A percentile compares a stretch with the other conserved stretches of the same genome.
phyloP scores from a whole-genome alignment of 2,113 vertebrate genomes.

The Notothenia coriiceps region DNA sequence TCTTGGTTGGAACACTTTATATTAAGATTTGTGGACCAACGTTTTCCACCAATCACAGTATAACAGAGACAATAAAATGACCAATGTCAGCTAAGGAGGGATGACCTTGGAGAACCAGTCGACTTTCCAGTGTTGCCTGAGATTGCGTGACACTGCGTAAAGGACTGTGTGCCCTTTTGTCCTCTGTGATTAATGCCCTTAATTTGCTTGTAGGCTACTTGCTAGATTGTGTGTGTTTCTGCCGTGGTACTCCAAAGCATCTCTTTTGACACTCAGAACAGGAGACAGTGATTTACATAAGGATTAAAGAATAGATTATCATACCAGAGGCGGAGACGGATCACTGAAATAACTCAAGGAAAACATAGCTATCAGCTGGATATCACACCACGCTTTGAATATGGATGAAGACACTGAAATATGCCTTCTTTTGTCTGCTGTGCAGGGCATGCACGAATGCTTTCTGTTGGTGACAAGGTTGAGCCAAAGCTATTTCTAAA shows the following conservation, averaged over 20 bases:
- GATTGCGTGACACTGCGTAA: constrained; percentile 50
- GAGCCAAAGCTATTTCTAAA: constrained; percentile 59
- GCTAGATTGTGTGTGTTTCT: constrained; percentile 61
- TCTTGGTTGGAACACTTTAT: background rate
- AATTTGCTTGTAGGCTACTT: constrained; percentile 62
- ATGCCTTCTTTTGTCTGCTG: constrained; percentile 24
- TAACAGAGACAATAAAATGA: constrained; percentile 8
- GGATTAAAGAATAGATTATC: constrained; percentile 75
- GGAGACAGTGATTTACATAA: constrained; percentile 66
- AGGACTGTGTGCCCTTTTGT: constrained; percentile 66
- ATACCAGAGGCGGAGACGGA: constrained; percentile 53
- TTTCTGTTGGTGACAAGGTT: background rate
- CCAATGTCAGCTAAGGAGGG: constrained; percentile 54
- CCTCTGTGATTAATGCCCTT: constrained; percentile 76
- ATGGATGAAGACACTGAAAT: constrained; percentile 43
- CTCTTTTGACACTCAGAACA: constrained; percentile 42
- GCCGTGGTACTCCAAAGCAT: constrained; percentile 31
- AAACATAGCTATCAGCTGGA: constrained; percentile 52
- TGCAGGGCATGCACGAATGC: background rate
- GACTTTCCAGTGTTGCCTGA: constrained; percentile 20
- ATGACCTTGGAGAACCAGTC: constrained; percentile 60
- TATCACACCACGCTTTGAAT: constrained; percentile 41
- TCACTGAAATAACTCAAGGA: constrained; percentile 53
- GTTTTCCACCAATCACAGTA: constrained; percentile 34
- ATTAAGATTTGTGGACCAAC: constrained; percentile 14